A percentile compares a stretch with the other conserved stretches of the same genome.
Evolutionary conservation across 2,113 vertebrate genomes (phyloP).

Genomic region (Chiloscyllium plagiosum): DNA sequence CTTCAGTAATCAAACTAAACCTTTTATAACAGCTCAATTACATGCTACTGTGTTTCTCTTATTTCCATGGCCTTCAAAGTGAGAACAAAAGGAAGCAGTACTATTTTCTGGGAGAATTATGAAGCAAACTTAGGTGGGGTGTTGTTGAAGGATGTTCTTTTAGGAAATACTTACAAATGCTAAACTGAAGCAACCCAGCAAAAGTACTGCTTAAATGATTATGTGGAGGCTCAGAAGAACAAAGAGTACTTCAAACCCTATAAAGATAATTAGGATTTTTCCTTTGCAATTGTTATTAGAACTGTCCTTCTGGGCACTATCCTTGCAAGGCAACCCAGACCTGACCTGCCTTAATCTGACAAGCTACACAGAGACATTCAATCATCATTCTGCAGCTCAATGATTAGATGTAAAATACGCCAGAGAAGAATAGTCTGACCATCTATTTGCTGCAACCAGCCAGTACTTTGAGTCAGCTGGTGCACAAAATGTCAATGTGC

Average conservation of each 20-base stretch:
- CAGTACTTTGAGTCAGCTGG: neutral
- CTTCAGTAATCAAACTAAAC: neutral
- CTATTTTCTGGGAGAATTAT: neutral
- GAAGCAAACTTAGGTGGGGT: neutral
- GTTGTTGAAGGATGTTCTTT: neutral
- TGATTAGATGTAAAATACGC: neutral
- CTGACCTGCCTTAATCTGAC: neutral
- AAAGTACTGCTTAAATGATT: neutral
- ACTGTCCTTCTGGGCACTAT: neutral
- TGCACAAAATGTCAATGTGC: neutral
- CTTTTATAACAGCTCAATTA: neutral
- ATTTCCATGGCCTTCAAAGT: neutral
- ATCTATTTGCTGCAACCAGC: neutral
- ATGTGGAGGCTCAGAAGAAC: neutral
- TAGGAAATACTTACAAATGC: neutral
- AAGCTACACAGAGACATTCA: neutral
- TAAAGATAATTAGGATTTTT: neutral
- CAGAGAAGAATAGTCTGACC: neutral
- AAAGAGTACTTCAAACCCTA: neutral
- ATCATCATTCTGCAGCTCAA: neutral
- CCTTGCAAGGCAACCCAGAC: neutral
- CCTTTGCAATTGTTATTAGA: neutral
- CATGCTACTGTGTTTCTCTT: neutral
- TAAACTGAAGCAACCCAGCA: neutral
- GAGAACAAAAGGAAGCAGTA: neutral